Base-by-base conservation (phyloP, 2,797 vertebrate species). In the Girardinus metallicus region DNA sequence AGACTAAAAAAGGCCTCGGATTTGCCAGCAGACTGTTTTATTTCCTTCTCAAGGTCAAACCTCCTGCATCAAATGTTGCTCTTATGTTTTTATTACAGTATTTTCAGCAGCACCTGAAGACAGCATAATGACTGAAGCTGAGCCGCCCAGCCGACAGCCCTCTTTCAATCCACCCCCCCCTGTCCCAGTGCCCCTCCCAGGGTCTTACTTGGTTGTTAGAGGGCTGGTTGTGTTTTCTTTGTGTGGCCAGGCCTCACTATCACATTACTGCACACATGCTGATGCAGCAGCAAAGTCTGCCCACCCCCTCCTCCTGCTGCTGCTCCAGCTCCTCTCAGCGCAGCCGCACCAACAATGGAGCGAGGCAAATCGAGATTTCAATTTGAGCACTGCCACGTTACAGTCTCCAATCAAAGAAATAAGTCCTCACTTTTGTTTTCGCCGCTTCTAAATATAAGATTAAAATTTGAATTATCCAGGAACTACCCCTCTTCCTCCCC, bases 191-290 rank as follows among this genome's bases (percentile, higher is more conserved):
- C 51, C 87, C 90, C 92, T 83, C 78, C 81, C 85, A 86, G 84
- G 89, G 88, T 92, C 89, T 91, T 79, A 86, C 90, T 88, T 79
- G 90, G 92, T 93, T 95, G 93, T 95, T 90, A 73, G 86, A 93
- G 91, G 85, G 89, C 91, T 91, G 92, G 90, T 92, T 78, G 83
- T 96, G 94, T 96, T 96, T 96, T 95, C 94, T 95, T 96, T 96
- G 94, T 94, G 93, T 60, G 91, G 94, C 92, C 79, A 83, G 93
- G 84, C 90, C 87, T 87, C 26, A 78, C 91, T 94, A 95, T 96
- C 95, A 89, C 93, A 92, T 96, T 96, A 96, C 95, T 91, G 92
- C 94, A 93, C 94, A 96, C 92, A 96, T 95, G 95, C 96, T 96
- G 96, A 96, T 93, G 93, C 95, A 94, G 96, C 96, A 95, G 86